Evolutionary conservation across 1,140 invertebrate species (phyloP).

Genomic region (Drosophila quadrilineata): DNA sequence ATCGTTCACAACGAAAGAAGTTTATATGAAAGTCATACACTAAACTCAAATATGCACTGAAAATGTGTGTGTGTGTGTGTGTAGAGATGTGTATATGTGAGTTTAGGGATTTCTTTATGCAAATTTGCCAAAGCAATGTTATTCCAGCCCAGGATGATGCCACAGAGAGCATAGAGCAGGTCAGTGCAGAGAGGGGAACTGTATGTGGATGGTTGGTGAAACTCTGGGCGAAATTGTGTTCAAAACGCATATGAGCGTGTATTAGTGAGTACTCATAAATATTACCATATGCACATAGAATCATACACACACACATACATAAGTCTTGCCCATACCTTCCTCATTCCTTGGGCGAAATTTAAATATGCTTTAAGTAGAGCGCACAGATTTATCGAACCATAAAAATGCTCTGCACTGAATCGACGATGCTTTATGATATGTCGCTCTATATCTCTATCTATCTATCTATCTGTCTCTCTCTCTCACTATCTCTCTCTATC

Average conservation of each 20-base stretch:
- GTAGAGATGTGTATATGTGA: slow-evolving; percentile 20
- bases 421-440: slow-evolving; percentile 42
- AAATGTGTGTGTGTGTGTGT: slow-evolving; percentile 14
- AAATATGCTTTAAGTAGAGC: slow-evolving; percentile 60
- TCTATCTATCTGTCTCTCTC: neutral
- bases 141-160: slow-evolving; percentile 48
- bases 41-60: slow-evolving; percentile 50
- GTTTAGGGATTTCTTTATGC: slow-evolving; percentile 64
- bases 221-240: slow-evolving; percentile 50
- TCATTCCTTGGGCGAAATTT: slow-evolving; percentile 33
- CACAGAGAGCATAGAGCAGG: neutral
- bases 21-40: slow-evolving; percentile 59
- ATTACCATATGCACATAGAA: slow-evolving; percentile 48
- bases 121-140: slow-evolving; percentile 61
- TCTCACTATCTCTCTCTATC: neutral
- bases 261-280: slow-evolving; percentile 57
- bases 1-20: slow-evolving; percentile 41
- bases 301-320: slow-evolving; percentile 9
- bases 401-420: slow-evolving; percentile 19
- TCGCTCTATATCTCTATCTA: neutral
- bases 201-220: neutral
- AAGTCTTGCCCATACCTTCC: slow-evolving; percentile 7
- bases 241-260: slow-evolving; percentile 53
- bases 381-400: slow-evolving; percentile 54
- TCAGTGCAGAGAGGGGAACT: neutral